A percentile compares a stretch with the other conserved stretches of the same genome.
phyloP scores from a whole-genome alignment of 2,113 vertebrate species.

The Helogale parvula region DNA sequence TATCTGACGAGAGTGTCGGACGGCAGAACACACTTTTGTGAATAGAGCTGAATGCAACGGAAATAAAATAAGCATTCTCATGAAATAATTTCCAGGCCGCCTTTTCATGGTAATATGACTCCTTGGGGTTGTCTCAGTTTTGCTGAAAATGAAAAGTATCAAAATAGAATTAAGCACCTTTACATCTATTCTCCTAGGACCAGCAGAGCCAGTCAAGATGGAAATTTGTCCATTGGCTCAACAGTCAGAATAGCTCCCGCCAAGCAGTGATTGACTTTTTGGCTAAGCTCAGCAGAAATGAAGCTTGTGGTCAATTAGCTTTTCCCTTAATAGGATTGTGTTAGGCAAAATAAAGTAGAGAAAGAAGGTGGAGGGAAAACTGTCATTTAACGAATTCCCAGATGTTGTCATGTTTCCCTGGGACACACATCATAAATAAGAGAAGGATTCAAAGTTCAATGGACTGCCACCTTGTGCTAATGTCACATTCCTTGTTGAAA shows the following conservation, averaged over 20 bases:
- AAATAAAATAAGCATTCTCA: not conserved
- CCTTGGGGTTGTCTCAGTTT: slow-evolving; percentile 22
- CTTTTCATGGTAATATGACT: not conserved
- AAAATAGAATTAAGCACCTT: slow-evolving; percentile 49
- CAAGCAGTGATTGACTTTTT: slow-evolving; percentile 56
- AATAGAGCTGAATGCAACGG: not conserved
- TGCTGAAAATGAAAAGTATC: slow-evolving; percentile 69
- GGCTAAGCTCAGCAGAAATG: slow-evolving; percentile 68
- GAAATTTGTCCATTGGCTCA: slow-evolving; percentile 53
- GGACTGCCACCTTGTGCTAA: not conserved
- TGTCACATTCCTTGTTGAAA: not conserved
- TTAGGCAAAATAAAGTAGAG: slow-evolving; percentile 58
- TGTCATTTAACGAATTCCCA: slow-evolving; percentile 65
- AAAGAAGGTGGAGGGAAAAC: slow-evolving; percentile 36
- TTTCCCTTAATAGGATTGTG: slow-evolving; percentile 64
- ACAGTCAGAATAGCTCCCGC: not conserved
- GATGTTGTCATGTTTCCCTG: not conserved
- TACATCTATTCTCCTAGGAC: slow-evolving; percentile 46
- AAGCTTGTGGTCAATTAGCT: slow-evolving; percentile 62
- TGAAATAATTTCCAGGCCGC: not conserved
- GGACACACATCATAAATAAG: slow-evolving; percentile 52
- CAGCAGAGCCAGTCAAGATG: slow-evolving; percentile 26
- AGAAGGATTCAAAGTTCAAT: not conserved
- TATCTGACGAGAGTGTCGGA: accelerated
- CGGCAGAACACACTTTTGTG: not conserved